Conservation (phyloP, 2,113 vertebrate genomes). For the Aptenodytes forsteri region DNA sequence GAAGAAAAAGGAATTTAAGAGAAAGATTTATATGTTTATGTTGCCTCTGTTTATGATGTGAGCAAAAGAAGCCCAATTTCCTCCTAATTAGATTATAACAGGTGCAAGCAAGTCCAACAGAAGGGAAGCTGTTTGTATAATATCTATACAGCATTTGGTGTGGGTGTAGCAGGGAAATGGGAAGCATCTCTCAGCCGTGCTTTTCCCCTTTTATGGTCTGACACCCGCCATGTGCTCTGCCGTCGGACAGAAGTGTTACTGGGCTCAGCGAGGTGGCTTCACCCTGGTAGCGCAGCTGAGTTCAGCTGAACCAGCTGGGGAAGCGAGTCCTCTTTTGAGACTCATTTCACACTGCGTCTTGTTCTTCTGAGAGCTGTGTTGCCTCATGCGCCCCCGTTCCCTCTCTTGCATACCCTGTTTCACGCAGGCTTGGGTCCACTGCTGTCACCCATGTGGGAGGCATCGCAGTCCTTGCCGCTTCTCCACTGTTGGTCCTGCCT, state of each 20-base stretch:
- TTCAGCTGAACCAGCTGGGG: background rate
- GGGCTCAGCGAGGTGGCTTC: background rate
- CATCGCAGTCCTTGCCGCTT: fast-evolving
- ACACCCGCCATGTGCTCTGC: background rate
- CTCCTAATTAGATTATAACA: conserved; percentile 39
- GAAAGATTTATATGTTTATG: conserved; percentile 30
- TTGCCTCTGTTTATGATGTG: conserved; percentile 5
- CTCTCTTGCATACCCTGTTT: background rate
- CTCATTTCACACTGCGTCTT: background rate
- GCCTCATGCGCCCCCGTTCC: fast-evolving
- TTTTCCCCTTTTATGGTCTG: background rate
- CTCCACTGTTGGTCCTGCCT: background rate
- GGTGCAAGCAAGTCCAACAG: conserved; percentile 4
- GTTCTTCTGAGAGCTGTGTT: background rate
- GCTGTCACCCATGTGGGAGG: background rate
- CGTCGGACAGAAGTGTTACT: fast-evolving
- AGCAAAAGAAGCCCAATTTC: conserved; percentile 26
- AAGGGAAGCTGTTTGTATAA: background rate
- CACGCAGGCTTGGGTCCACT: background rate
- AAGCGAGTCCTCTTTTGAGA: background rate
- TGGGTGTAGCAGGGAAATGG: background rate
- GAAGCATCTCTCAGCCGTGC: background rate
- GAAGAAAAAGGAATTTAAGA: conserved; percentile 1
- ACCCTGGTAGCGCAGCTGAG: background rate
- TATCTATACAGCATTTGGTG: background rate